Evolutionary conservation across 2,797 vertebrate species (phyloP).

Genomic region (Anniella stebbinsi): DNA sequence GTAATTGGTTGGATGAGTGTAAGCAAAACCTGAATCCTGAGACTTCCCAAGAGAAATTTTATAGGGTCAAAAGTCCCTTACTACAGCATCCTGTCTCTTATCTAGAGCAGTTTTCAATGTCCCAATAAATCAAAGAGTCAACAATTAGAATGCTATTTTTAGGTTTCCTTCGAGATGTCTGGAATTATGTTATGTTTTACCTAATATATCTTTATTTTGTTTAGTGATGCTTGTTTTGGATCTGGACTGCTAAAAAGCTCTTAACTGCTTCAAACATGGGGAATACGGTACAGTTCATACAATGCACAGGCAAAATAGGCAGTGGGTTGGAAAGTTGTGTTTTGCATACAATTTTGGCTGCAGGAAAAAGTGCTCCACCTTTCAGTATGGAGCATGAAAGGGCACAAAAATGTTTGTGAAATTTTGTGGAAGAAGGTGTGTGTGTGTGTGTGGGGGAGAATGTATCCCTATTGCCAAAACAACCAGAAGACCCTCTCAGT

Average conservation of each 20-base stretch:
- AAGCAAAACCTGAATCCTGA: not conserved
- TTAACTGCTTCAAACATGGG: not conserved
- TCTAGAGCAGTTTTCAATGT: not conserved
- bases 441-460: too few species aligned
- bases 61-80: not conserved
- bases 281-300: not conserved
- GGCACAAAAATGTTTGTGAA: not conserved
- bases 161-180: slow-evolving; percentile 8
- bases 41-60: not conserved
- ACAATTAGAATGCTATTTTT: not conserved
- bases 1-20: not conserved
- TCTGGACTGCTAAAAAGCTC: not conserved
- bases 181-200: not conserved
- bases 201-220: slow-evolving; percentile 1
- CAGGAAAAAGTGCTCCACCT: not conserved
- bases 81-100: not conserved
- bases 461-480: not conserved
- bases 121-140: not conserved
- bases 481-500: not conserved
- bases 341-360: not conserved
- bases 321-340: not conserved
- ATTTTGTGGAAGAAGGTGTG: not conserved
- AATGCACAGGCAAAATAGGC: not conserved
- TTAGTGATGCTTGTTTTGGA: not conserved
- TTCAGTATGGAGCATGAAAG: not conserved